These are phyloP conservation scores for Petrophora chlorosata DNA, from an alignment of 2,888 invertebrate genomes.

Conservation along the genomic window DNA sequence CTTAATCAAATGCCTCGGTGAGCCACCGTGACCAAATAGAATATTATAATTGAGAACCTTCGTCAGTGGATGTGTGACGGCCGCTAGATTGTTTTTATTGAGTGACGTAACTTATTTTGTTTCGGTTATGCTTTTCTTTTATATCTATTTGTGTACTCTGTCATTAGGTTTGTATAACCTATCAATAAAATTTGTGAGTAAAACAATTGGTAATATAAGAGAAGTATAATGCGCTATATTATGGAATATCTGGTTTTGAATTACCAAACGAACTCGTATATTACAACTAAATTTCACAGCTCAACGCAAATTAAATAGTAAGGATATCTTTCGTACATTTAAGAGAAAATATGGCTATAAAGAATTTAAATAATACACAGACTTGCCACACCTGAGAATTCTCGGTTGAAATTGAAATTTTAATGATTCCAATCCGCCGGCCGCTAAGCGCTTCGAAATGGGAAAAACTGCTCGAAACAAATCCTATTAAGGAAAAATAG, in stretches of 20 bases:
- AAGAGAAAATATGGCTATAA: conserved; percentile 19
- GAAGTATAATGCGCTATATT: background rate
- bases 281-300: background rate
- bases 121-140: conserved; percentile 15
- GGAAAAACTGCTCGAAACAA: conserved; percentile 65
- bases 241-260: background rate
- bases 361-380: conserved; percentile 30
- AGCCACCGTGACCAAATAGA: conserved; percentile 50
- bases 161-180: too few species aligned
- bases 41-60: conserved; percentile 57
- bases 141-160: background rate
- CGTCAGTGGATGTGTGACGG: conserved; percentile 57
- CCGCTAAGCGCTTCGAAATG: conserved; percentile 46
- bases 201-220: too few species aligned
- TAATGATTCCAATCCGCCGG: conserved; percentile 59
- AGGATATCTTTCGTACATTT: conserved; percentile 6
- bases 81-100: conserved; percentile 50
- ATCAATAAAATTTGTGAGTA: too few species aligned
- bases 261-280: background rate
- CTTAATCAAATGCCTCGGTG: conserved; percentile 50
- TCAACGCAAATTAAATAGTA: conserved; percentile 1
- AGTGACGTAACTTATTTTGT: conserved; percentile 39
- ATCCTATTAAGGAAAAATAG: conserved; percentile 78
- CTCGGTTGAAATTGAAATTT: conserved; percentile 54
- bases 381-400: conserved; percentile 46